phyloP scores from a whole-genome alignment of 2,797 vertebrate species.

The Lophotriccus pileatus region DNA sequence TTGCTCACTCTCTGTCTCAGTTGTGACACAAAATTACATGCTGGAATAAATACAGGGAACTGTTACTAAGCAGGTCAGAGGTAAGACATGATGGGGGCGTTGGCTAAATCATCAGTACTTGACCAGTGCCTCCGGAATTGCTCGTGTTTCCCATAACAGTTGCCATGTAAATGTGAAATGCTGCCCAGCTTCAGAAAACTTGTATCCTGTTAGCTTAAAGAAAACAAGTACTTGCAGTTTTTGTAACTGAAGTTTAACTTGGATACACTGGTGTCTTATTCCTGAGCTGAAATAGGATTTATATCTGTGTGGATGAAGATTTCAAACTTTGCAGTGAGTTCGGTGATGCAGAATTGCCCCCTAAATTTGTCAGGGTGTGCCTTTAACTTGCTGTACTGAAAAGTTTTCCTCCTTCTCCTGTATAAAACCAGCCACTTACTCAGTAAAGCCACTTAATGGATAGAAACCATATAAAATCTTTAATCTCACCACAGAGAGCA shows the following conservation, averaged over 20 bases:
- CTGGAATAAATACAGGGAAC: not conserved
- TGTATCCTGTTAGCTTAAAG: not conserved
- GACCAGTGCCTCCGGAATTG: not conserved
- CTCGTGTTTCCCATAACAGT: not conserved
- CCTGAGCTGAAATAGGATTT: not conserved
- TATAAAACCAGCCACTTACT: not conserved
- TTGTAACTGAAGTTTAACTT: not conserved
- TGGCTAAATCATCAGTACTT: not conserved
- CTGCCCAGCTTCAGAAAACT: not conserved
- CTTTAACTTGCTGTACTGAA: not conserved
- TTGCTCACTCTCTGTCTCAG: not conserved
- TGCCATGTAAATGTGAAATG: not conserved
- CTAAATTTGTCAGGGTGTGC: not conserved
- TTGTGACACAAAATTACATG: not conserved
- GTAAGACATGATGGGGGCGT: accelerated
- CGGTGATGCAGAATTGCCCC: not conserved
- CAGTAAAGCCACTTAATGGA: not conserved
- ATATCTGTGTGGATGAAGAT: not conserved
- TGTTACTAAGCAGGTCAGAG: not conserved
- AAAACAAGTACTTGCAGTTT: not conserved
- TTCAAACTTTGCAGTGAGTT: not conserved
- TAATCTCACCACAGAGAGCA: not conserved
- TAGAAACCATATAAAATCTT: not conserved
- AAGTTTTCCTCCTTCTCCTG: not conserved
- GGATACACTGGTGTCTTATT: not conserved